Evolutionary conservation across 64 coral and sea anemone genomes (phyloP), one percentile per base, ranked within the genome.

Genomic region (Dendronephthya gigantea): DNA sequence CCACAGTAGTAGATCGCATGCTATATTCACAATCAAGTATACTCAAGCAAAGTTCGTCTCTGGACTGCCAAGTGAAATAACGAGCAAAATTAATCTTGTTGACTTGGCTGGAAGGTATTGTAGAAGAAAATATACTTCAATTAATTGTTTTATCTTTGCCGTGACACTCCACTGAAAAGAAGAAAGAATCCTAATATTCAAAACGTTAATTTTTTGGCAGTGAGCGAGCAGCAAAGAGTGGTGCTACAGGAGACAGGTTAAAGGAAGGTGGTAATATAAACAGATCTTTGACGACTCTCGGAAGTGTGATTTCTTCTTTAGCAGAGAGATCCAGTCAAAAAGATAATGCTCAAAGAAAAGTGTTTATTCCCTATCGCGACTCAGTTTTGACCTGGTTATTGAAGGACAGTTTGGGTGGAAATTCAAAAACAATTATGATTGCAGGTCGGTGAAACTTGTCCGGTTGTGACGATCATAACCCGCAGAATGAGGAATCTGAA

Each of bases 211-310:
- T 82, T 68, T 17, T 68, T 72, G 31, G 0, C 88, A 98, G 95
- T 82, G 95, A 98, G 74, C 90, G 95, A 11, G 92, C 92, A n/a
- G 91, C 89, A 47, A 55, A 92, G 43, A 98, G 89, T 41, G 95
- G 95, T 31, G 92, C 92, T 7, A 93, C 90, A 15, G 95, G 95
- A 11, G 88, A 91, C 58, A 85, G 95, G n/a, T 56, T 98, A 1
- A 98, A 93, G 35, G 95, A 98, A 93, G 95, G 95, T 48, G 86
- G 89, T 6, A 98, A 93, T 81, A 98, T 98, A 43, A 98, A 98
- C 90, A 93, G 90, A 83, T 98, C 95, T 32, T 82, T 98, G 25
- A 92, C 93, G 27, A 98, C 95, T 32, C 86, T 98, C 17, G 95
- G 95, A 28, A 98, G 93, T 39, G 92, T 98, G 25, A 98, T 98